These are phyloP conservation scores for Drosophila borborema DNA, from an alignment of 2,888 invertebrate species.

Conservation along the genomic window DNA sequence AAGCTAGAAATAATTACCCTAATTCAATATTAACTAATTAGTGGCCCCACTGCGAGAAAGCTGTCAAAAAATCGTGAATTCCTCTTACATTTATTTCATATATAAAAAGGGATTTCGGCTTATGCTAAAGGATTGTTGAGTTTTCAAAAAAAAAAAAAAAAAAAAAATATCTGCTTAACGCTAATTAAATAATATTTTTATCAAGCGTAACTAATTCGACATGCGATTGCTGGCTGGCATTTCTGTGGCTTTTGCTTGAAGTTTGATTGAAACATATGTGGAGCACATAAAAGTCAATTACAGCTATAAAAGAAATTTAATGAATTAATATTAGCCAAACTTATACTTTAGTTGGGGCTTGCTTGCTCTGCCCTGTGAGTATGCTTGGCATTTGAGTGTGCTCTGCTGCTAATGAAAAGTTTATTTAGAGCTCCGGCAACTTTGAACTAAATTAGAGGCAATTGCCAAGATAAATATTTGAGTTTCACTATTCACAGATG, in stretches of 20 bases:
- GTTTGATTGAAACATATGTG: slow-evolving; percentile 71
- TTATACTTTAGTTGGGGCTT: slow-evolving; percentile 26
- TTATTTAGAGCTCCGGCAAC: slow-evolving; percentile 68
- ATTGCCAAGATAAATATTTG: slow-evolving; percentile 81
- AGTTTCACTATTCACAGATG: slow-evolving; percentile 75
- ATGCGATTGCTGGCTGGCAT: neutral
- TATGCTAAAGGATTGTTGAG: too few relatives aligned
- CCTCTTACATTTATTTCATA: neutral
- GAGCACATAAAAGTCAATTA: slow-evolving; percentile 61
- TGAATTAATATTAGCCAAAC: slow-evolving; percentile 60
- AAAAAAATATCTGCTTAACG: too few relatives aligned
- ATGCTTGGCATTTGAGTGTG: slow-evolving; percentile 20
- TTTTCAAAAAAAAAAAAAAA: too few relatives aligned
- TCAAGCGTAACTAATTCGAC: neutral
- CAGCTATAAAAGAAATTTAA: slow-evolving; percentile 58
- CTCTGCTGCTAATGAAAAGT: slow-evolving; percentile 75
- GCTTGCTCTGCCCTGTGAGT: slow-evolving; percentile 5
- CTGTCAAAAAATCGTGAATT: too few relatives aligned
- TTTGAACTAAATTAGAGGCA: slow-evolving; percentile 80
- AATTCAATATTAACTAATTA: neutral
- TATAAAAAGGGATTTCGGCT: neutral
- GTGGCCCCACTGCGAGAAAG: too few relatives aligned
- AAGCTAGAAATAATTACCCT: slow-evolving; percentile 10
- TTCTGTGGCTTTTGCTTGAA: slow-evolving; percentile 23
- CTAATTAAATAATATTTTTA: neutral